Base-by-base conservation (phyloP, 2,113 vertebrate genomes). In the Corythoichthys intestinalis region DNA sequence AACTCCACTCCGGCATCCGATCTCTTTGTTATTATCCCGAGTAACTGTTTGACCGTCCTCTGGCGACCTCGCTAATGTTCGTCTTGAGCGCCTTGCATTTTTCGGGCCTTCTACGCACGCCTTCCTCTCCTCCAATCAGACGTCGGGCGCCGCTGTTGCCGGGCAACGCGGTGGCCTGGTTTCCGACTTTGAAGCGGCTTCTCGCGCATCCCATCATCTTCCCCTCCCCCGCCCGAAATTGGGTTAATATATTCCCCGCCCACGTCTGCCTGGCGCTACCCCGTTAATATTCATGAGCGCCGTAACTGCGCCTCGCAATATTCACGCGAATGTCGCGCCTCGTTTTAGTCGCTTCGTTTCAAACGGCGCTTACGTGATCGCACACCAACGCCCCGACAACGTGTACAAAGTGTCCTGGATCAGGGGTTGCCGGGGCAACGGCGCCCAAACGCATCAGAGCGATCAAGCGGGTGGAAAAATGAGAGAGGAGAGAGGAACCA, bases 401-500 rank as follows among this genome's bases (percentile, higher is more conserved):
- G 66, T 70, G 85, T 71, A 85, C 85, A 85, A 57, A 71, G 70
- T 88, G 88, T 90, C 81, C 87, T 73, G 76, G 85, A 86, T 90
- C 81, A 75, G 71, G 66, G 8, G 85, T 91, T 89, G 79, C 84
- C 74, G 90, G 67, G 81, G 87, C 83, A 89, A 86, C 90, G 77
- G 80, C 15, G 49, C 65, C 63, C 84, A 77, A 86, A 87, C 83
- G 89, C 78, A 85, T 83, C 76, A 80, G 48, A 62, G 10, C 2
- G 53, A 60, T 54, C n/a, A 49, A 66, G 66, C 60, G 57, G 71
- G 20, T 61, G 65, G 74, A 49, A 62, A 74, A 65, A 49, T 35
- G 58, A 52, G 39, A 37, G 9, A 35, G 37, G 54, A 72, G 34
- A 47, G 34, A 46, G 52, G 57, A 17, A 71, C 63, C 65, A 77